phyloP scores from a whole-genome alignment of 1,140 invertebrate genomes.

The Rhizoglyphus robini region DNA sequence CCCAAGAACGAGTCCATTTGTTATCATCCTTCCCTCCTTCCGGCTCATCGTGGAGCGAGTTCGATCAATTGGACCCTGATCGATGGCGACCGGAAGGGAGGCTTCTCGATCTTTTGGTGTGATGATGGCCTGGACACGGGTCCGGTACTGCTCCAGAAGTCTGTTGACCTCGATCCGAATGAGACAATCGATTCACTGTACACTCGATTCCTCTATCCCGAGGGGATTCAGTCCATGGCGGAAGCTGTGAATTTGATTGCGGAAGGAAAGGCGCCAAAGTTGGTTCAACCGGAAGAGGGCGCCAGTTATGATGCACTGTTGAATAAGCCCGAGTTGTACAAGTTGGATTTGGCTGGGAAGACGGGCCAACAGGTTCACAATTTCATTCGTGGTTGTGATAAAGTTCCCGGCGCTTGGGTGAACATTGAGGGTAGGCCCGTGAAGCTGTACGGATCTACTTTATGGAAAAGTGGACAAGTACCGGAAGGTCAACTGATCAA shows the following conservation, averaged over 20 bases:
- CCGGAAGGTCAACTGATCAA: neutral
- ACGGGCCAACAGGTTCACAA: conserved; percentile 59
- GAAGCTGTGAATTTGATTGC: conserved; percentile 82
- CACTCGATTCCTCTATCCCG: conserved; percentile 63
- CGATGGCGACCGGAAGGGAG: conserved; percentile 63
- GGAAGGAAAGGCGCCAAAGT: conserved; percentile 59
- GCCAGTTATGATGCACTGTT: conserved; percentile 83
- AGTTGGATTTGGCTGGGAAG: conserved; percentile 60
- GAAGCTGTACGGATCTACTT: conserved; percentile 59
- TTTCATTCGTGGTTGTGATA: conserved; percentile 84
- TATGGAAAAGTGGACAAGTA: neutral
- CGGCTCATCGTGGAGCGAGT: conserved; percentile 77
- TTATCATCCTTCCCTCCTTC: conserved; percentile 88
- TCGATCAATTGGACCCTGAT: conserved; percentile 94
- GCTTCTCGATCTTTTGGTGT: conserved; percentile 88
- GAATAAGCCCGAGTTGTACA: conserved; percentile 57
- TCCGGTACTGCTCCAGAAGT: conserved; percentile 70
- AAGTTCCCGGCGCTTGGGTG: conserved; percentile 75
- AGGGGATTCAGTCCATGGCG: conserved; percentile 53
- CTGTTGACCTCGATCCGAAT: conserved; percentile 60
- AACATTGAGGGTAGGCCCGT: conserved; percentile 46
- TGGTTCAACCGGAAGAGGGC: conserved; percentile 62
- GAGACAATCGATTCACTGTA: conserved; percentile 87
- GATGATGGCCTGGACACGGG: conserved; percentile 93
- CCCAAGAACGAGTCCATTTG: conserved; percentile 73